Evolutionary conservation across 2,113 vertebrate genomes (phyloP), one percentile per base, ranked within the genome.

Genomic region (Penelope pileata): DNA sequence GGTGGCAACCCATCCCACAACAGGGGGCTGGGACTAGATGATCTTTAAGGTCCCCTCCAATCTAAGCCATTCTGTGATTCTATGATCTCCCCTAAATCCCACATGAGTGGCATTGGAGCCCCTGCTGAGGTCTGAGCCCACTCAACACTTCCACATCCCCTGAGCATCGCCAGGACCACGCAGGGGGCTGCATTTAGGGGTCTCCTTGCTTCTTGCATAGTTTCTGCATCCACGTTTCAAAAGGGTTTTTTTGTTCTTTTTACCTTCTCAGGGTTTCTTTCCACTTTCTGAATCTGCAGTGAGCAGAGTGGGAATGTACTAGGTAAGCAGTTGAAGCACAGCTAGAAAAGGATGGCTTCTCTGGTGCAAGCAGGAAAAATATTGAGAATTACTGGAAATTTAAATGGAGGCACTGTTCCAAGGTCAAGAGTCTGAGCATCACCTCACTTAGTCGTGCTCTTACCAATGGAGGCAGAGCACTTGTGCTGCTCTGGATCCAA

Each of bases 341-440:
- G 10, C 32, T 30, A n/a, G 64, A 53, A 75, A 79, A 88, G 70
- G 23, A 59, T 12, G 84, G 4, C 8, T 82, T 56, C 70, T 82
- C 16, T 45, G 36, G 3, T 43, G 42, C 68, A 82, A 83, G 58
- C n/a, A 47, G 21, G 58, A 83, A 82, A 83, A 67, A 63, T 63
- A 77, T 1, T 21, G 54, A 91, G 68, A 90, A 83, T 90, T 90
- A 87, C 75, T 88, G 88, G 88, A 88, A 96, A 88, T 88, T 68
- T 50, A 58, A 88, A 85, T 0, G 0, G 59, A 54, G 75, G 69
- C 75, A 67, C 10, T 66, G 36, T 68, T 77, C 60, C 70, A 91
- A 92, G 83, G 89, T 88, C 83, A 88, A 36, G 43, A 13, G 36
- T 70, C 45, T 34, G 81, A 87, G 18, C 11, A 47, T 60, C 67